Evolutionary conservation across 2,113 vertebrate species (phyloP).

Genomic region (Equus quagga): DNA sequence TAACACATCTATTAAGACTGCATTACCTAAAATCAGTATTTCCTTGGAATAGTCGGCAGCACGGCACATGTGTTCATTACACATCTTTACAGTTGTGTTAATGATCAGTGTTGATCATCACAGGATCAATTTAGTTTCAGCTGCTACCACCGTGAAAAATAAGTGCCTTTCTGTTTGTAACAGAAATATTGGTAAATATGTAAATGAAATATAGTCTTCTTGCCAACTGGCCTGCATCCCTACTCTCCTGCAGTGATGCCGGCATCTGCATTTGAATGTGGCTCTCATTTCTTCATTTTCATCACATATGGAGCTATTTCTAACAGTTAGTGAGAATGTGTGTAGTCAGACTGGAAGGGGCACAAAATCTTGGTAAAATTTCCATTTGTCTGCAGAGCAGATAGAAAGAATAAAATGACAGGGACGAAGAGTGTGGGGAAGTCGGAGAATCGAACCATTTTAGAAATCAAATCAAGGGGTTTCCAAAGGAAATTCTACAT

Average conservation of each 20-base stretch:
- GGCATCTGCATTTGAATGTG: not conserved
- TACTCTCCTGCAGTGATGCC: not conserved
- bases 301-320: not conserved
- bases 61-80: not conserved
- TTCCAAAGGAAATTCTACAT: not conserved
- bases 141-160: not conserved
- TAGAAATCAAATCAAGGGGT: not conserved
- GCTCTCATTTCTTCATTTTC: constrained; percentile 11
- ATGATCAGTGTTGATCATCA: not conserved
- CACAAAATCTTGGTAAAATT: not conserved
- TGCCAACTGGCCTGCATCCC: not conserved
- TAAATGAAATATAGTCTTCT: not conserved
- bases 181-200: not conserved
- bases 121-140: not conserved
- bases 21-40: constrained; percentile 5
- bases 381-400: not conserved
- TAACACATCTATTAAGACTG: not conserved
- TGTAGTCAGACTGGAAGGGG: not conserved
- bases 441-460: not conserved
- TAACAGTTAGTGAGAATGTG: not conserved
- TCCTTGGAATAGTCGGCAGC: not conserved
- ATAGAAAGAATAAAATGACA: not conserved
- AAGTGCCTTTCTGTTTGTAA: not conserved
- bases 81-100: not conserved
- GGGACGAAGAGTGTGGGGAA: not conserved